These are phyloP conservation scores for Crossoptilon crossoptilon DNA, from an alignment of 2,797 vertebrate genomes.

Conservation along the genomic window DNA sequence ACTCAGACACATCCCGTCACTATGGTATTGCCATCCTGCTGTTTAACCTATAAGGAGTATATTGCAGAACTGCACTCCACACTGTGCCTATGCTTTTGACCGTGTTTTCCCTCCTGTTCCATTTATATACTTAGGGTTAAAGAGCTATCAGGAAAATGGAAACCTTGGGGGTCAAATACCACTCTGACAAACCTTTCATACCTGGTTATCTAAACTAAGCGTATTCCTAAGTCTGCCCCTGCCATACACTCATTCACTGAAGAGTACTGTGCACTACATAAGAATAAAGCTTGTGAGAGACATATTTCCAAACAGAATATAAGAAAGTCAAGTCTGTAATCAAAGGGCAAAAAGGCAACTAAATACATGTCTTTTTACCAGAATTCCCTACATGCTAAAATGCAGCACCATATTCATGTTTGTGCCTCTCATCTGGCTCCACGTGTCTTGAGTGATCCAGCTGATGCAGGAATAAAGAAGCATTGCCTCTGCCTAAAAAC, in stretches of 20 bases:
- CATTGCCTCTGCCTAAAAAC: neutral
- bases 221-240: neutral
- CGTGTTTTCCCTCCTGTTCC: neutral
- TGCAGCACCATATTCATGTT: neutral
- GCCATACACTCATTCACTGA: neutral
- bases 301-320: neutral
- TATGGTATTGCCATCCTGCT: neutral
- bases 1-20: neutral
- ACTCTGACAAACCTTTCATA: neutral
- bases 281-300: neutral
- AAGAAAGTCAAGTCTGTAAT: neutral
- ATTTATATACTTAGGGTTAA: neutral
- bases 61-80: neutral
- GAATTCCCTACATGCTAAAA: neutral
- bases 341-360: neutral
- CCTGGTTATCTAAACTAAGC: neutral
- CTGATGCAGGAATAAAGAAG: neutral
- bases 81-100: neutral
- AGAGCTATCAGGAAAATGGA: neutral
- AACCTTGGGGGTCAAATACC: neutral
- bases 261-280: accelerated
- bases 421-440: neutral
- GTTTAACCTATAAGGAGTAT: neutral
- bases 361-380: neutral
- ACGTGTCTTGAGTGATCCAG: neutral